These are phyloP conservation scores for Agrochola litura DNA, from an alignment of 2,888 invertebrate species.

Conservation along the genomic window DNA sequence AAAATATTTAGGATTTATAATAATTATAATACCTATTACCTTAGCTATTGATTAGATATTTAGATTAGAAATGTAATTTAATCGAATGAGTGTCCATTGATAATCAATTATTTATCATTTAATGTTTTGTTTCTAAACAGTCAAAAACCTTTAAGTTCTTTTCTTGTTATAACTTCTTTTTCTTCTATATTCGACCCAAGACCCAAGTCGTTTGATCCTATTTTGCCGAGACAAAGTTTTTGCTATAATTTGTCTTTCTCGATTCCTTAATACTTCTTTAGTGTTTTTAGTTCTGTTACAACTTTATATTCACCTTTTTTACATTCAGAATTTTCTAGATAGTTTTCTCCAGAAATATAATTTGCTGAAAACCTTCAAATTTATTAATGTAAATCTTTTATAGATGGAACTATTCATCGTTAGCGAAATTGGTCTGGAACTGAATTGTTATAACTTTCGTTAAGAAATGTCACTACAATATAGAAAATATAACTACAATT, in stretches of 20 bases:
- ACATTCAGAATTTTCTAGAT: neutral
- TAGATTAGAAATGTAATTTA: neutral
- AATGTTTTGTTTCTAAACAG: neutral
- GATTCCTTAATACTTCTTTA: slow-evolving; percentile 7
- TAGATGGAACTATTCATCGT: neutral
- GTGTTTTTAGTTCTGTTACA: slow-evolving; percentile 2
- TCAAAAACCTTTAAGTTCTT: neutral
- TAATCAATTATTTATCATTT: neutral
- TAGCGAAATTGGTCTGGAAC: slow-evolving; percentile 10
- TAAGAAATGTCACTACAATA: slow-evolving; percentile 6
- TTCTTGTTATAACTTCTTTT: neutral
- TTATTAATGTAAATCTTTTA: neutral
- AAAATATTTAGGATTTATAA: neutral
- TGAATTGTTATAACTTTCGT: neutral
- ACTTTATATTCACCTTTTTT: slow-evolving; percentile 6
- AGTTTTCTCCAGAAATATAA: neutral
- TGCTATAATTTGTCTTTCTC: slow-evolving; percentile 2
- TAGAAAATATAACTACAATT: slow-evolving; percentile 2
- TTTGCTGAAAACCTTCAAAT: neutral
- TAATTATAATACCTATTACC: neutral
- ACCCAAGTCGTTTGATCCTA: neutral
- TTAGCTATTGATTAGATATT: neutral
- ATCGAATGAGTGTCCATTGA: neutral
- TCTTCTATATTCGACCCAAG: neutral
- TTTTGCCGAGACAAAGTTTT: slow-evolving; percentile 16